Evolutionary conservation across 2,888 invertebrate species (phyloP).

Genomic region (Pandemis heparana): DNA sequence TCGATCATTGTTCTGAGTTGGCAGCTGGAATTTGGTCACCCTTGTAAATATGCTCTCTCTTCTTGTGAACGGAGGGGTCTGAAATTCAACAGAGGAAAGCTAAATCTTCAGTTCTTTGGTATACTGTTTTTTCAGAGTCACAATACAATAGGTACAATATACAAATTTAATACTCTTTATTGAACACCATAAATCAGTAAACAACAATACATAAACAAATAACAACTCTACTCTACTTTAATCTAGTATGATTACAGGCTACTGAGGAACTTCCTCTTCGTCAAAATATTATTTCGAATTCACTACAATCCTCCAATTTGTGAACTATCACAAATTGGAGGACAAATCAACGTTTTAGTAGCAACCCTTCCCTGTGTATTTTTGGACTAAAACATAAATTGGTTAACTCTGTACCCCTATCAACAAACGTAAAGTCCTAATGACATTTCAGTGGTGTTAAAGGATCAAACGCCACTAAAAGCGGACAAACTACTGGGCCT

Average conservation of each 20-base stretch:
- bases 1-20: conserved; percentile 17
- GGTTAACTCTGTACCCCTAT: background rate
- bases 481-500: background rate
- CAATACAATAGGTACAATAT: too few relatives aligned
- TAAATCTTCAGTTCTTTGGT: background rate
- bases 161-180: too few relatives aligned
- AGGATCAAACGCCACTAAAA: background rate
- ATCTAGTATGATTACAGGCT: too few relatives aligned
- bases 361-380: background rate
- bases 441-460: background rate
- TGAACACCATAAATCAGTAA: too few relatives aligned
- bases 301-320: too few relatives aligned
- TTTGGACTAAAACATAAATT: background rate
- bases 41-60: conserved; percentile 57
- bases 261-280: too few relatives aligned
- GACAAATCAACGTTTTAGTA: background rate
- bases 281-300: too few relatives aligned
- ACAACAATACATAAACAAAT: too few relatives aligned
- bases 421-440: background rate
- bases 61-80: conserved; percentile 28
- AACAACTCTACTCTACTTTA: too few relatives aligned
- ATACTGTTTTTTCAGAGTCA: too few relatives aligned
- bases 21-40: conserved; percentile 53
- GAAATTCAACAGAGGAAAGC: background rate
- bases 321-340: too few relatives aligned